Conservation (phyloP, 64 coral and sea anemone species). For the Exaiptasia diaphana region DNA sequence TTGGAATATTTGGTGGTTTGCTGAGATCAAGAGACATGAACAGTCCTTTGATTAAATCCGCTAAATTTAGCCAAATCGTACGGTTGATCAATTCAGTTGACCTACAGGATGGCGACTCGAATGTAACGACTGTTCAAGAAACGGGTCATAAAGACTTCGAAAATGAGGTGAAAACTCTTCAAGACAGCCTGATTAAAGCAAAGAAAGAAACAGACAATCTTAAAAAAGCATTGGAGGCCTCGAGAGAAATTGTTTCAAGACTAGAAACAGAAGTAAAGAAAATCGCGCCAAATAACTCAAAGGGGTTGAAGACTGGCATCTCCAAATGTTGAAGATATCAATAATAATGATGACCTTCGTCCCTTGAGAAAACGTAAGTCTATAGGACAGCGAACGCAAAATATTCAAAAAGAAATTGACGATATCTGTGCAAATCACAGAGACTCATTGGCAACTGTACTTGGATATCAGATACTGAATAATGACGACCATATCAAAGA, state of each 20-base stretch:
- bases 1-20: slow-evolving; percentile 4
- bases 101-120: not conserved
- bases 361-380: not conserved
- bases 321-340: not conserved
- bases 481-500: not conserved
- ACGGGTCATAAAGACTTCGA: not conserved
- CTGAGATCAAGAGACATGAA: not conserved
- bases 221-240: not conserved
- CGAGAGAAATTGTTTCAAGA: not conserved
- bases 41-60: not conserved
- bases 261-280: not conserved
- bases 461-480: not conserved
- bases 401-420: not conserved
- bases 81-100: not conserved
- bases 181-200: not conserved
- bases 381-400: not conserved
- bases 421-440: not conserved
- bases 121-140: not conserved
- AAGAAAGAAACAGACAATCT: not conserved
- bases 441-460: not conserved
- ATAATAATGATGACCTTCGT: not conserved
- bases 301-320: not conserved
- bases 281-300: not conserved
- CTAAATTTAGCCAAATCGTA: not conserved
- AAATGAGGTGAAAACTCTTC: not conserved